These are phyloP conservation scores for Stenopsyche tienmushanensis DNA, from an alignment of 1,140 invertebrate species.

Conservation along the genomic window DNA sequence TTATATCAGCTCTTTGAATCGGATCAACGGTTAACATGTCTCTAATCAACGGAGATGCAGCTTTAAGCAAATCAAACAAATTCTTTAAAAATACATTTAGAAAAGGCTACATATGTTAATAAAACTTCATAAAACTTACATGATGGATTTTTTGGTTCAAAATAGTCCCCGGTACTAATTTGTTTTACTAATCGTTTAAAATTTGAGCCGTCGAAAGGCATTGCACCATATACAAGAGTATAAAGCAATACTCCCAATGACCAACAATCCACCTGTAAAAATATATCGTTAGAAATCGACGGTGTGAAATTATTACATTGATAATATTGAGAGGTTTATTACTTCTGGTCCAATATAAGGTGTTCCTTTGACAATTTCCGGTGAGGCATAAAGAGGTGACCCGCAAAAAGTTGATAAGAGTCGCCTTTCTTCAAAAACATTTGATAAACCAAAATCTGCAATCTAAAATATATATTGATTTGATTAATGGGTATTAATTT, in stretches of 20 bases:
- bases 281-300: no score
- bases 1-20: conserved; percentile 83
- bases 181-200: conserved; percentile 96
- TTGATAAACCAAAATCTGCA: conserved; percentile 98
- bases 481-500: conserved; percentile 14
- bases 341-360: conserved; percentile 96
- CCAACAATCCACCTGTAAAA: conserved; percentile 79
- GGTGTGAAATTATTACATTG: no score
- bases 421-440: conserved; percentile 90
- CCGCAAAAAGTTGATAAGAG: conserved; percentile 96
- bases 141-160: conserved; percentile 92
- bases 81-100: conserved; percentile 38
- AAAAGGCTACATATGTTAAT: neutral
- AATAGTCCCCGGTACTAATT: conserved; percentile 96
- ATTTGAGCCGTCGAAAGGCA: conserved; percentile 99
- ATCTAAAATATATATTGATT: conserved; percentile 64
- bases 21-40: conserved; percentile 94
- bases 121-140: conserved; percentile 56
- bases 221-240: conserved; percentile 97
- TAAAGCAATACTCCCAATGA: conserved; percentile 96
- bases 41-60: conserved; percentile 90
- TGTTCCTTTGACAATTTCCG: conserved; percentile 97
- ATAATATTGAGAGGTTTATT: no score
- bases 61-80: no score
- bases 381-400: conserved; percentile 96